Evolutionary conservation across 2,888 invertebrate genomes (phyloP).

Genomic region (Corythucha ciliata): DNA sequence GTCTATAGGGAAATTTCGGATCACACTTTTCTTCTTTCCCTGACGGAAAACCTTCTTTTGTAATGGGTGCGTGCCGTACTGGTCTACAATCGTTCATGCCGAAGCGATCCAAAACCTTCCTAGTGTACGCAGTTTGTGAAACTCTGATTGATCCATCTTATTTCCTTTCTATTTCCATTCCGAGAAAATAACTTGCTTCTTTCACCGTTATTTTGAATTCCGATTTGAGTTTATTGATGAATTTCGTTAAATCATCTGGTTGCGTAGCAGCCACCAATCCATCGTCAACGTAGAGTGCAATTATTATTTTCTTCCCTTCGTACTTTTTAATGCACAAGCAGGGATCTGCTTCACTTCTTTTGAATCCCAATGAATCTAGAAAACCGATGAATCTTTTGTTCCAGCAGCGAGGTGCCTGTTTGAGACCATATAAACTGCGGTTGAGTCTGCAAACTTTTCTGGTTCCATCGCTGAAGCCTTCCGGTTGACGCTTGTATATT

Average conservation of each 20-base stretch:
- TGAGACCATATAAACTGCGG: constrained; percentile 40
- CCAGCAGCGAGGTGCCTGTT: constrained; percentile 6
- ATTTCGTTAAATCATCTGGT: background rate
- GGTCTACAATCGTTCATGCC: constrained; percentile 13
- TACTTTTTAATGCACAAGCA: constrained; percentile 21
- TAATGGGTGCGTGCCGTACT: constrained; percentile 10
- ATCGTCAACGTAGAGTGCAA: constrained; percentile 39
- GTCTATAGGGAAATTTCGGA: constrained; percentile 2
- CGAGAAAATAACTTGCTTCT: constrained; percentile 27
- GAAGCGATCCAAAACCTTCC: constrained; percentile 20
- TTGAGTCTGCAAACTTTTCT: constrained; percentile 37
- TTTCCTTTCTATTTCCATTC: constrained; percentile 30
- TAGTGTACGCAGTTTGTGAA: constrained; percentile 18
- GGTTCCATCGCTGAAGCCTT: constrained; percentile 37
- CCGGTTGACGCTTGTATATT: constrained; percentile 39
- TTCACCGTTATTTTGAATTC: constrained; percentile 28
- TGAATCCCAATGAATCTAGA: background rate
- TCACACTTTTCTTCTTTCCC: background rate
- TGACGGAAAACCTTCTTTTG: constrained; percentile 11
- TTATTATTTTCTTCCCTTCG: constrained; percentile 33
- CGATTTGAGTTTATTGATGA: constrained; percentile 8
- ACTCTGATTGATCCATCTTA: constrained; percentile 11
- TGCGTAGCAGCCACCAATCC: constrained; percentile 32
- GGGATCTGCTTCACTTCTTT: constrained; percentile 1
- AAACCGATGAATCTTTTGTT: background rate